Conservation (phyloP, 1,140 invertebrate genomes). For the Xylocopa sonorina region DNA sequence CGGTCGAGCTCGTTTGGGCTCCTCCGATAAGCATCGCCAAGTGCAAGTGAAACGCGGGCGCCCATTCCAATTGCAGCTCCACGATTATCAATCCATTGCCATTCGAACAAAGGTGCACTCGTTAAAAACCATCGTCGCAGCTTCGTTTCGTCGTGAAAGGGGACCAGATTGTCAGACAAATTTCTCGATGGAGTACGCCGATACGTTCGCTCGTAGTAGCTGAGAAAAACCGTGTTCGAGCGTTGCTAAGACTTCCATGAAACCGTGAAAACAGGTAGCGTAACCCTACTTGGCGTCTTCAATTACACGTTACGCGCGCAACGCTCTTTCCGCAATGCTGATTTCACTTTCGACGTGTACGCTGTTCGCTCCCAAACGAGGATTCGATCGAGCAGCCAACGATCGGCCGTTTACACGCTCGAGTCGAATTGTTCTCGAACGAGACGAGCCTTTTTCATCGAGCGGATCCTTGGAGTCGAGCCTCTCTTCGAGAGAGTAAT, state of each 20-base stretch:
- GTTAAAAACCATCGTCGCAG: background rate
- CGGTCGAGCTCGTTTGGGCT: slow-evolving; percentile 26
- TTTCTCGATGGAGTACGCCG: background rate
- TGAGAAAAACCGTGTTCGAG: background rate
- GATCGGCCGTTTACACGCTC: too few relatives aligned
- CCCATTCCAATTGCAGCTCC: background rate
- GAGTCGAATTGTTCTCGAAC: too few relatives aligned
- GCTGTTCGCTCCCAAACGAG: background rate
- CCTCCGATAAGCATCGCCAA: slow-evolving; percentile 39
- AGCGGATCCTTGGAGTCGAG: too few relatives aligned
- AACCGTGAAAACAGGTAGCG: background rate
- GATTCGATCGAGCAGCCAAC: background rate
- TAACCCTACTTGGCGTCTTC: slow-evolving; percentile 22
- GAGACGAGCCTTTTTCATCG: too few relatives aligned
- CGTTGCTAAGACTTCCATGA: background rate
- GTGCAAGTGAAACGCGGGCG: slow-evolving; percentile 34
- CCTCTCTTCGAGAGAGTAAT: background rate
- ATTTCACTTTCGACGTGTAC: slow-evolving; percentile 50
- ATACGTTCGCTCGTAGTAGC: too few relatives aligned
- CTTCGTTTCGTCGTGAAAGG: background rate
- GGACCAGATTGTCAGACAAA: background rate
- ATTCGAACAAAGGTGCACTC: too few relatives aligned
- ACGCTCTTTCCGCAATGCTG: slow-evolving; percentile 39
- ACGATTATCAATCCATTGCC: slow-evolving; percentile 14
- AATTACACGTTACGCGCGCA: slow-evolving; percentile 21